phyloP scores from a whole-genome alignment of 1,140 invertebrate species.

The Drosophila azteca region DNA sequence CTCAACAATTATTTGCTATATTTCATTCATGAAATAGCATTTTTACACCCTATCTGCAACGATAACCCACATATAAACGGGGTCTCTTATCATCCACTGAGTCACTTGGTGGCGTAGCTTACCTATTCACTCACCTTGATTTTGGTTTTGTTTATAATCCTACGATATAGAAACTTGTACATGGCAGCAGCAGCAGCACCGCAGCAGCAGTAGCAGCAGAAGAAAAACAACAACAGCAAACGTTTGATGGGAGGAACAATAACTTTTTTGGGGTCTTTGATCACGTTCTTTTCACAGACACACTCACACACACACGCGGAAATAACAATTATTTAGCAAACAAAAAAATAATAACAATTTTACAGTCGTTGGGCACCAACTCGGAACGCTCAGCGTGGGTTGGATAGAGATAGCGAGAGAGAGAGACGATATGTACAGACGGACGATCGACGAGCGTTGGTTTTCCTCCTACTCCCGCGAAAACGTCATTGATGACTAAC shows the following conservation, averaged over 20 bases:
- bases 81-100: conserved; percentile 10
- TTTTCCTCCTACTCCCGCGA: conserved; percentile 23
- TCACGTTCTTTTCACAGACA: conserved; percentile 21
- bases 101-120: not conserved
- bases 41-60: not conserved
- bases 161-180: conserved; percentile 62
- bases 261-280: conserved; percentile 25
- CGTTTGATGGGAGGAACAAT: conserved; percentile 16
- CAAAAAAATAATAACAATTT: conserved; percentile 17
- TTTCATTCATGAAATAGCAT: conserved; percentile 17
- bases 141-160: conserved; percentile 56
- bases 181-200: conserved; percentile 27
- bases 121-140: conserved; percentile 51
- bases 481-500: conserved; percentile 74
- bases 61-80: conserved; percentile 11
- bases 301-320: conserved; percentile 15
- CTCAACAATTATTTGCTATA: conserved; percentile 13
- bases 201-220: conserved; percentile 10
- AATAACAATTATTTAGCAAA: conserved; percentile 2
- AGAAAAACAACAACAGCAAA: conserved; percentile 15
- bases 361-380: conserved; percentile 5
- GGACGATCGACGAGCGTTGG: not conserved
- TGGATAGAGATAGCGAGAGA: not conserved
- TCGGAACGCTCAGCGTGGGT: conserved; percentile 29
- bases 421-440: not conserved